Base-by-base conservation (phyloP, 2,888 invertebrate species). In the Idaea biselata region DNA sequence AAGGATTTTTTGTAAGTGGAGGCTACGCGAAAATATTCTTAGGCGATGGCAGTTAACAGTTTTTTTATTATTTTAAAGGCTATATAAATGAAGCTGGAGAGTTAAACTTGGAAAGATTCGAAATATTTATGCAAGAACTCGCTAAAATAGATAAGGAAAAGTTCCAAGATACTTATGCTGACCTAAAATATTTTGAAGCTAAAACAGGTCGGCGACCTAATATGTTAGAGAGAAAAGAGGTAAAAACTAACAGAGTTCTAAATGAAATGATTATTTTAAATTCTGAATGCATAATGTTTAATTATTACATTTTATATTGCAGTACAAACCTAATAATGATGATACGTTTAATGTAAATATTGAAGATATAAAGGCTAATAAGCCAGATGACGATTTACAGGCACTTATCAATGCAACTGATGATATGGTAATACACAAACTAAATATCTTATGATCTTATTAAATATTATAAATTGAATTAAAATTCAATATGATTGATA, bases 31-130 rank as follows among this genome's bases (percentile, higher is more conserved):
- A n/a, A n/a, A n/a, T n/a, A n/a, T n/a, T n/a, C n/a, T n/a, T n/a
- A n/a, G n/a, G n/a, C n/a, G n/a, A n/a, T n/a, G n/a, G n/a, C n/a
- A n/a, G n/a, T n/a, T n/a, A n/a, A n/a, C n/a, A 0, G 7, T 17
- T 11, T 18, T 6, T 18, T 11, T 44, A 2, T 31, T 16, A 16
- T 16, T 7, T 77, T 75, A 53, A 63, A 97, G 97, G 98, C 3
- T 99, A 99, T 80, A 96, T 99, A 68, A 99, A 99, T 87, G 98
- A 99, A 86, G 93, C 94, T 5, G 99, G 99, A 4, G 94, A 93
- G 58, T 86, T 99, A 61, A 97, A 98, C 83, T 90, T 99, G 67
- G 87, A 84, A 55, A 93, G 99, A 63, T 97, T 99, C 87, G 97
- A 99, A 83, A 94, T 94, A 73, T 99, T 97, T 80, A 95, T 98